phyloP scores from a whole-genome alignment of 2,888 invertebrate genomes.

The Agrotis puta region DNA sequence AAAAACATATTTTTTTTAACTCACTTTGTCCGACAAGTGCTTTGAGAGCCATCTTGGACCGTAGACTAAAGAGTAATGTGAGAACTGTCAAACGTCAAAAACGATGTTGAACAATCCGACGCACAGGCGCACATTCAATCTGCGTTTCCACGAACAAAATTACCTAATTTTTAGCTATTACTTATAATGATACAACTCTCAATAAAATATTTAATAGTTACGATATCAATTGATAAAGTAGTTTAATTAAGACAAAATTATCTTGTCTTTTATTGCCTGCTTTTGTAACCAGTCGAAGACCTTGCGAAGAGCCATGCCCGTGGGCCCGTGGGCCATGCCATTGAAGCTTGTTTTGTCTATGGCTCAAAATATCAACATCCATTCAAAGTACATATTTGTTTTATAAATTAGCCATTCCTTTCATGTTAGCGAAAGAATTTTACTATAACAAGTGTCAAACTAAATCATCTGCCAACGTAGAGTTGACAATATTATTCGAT shows the following conservation, averaged over 20 bases:
- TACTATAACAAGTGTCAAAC: background rate
- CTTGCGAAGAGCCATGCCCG: no score
- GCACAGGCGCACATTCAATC: background rate
- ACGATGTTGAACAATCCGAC: constrained; percentile 21
- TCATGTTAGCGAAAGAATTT: background rate
- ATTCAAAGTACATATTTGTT: background rate
- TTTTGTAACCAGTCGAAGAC: background rate
- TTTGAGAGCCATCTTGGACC: constrained; percentile 95
- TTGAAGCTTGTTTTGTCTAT: constrained; percentile 26
- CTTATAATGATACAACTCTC: no score
- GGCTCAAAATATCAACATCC: constrained; percentile 22
- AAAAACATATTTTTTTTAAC: constrained; percentile 83
- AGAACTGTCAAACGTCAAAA: constrained; percentile 45
- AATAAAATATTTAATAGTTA: no score
- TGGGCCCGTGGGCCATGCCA: no score
- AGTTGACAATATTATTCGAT: background rate
- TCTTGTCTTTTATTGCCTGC: no score
- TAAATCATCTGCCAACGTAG: background rate
- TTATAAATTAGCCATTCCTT: background rate
- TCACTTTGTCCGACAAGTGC: constrained; percentile 96
- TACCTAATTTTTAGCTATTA: background rate
- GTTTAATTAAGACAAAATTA: no score
- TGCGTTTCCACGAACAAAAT: constrained; percentile 32
- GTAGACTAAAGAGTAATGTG: constrained; percentile 77
- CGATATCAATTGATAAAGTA: no score